A percentile compares a stretch with the other conserved stretches of the same genome.
phyloP scores from a whole-genome alignment of 2,113 vertebrate species.

The Pleuronectes platessa region DNA sequence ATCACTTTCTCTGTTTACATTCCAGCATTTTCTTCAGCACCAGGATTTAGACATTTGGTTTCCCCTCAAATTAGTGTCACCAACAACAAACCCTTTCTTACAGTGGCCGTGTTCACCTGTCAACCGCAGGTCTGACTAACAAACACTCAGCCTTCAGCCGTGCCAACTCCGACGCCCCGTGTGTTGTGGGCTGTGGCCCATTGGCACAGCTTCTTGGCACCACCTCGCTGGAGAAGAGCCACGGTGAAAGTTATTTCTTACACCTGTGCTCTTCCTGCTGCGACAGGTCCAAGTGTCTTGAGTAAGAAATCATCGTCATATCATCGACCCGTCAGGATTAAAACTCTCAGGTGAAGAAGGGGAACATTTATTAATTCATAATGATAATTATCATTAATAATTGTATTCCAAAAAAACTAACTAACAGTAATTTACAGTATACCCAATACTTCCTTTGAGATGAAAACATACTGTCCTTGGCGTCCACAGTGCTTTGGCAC shows the following conservation, averaged over 20 bases:
- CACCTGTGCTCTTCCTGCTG: slow-evolving; percentile 46
- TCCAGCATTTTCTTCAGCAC: no score
- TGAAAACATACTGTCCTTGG: background rate
- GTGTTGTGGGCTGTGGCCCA: background rate
- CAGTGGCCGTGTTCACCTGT: slow-evolving; percentile 1
- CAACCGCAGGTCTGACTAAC: slow-evolving; percentile 1
- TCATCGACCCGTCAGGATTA: background rate
- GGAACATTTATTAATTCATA: no score
- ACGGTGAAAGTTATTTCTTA: slow-evolving; percentile 20
- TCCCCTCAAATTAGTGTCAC: no score
- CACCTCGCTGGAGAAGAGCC: slow-evolving; percentile 1
- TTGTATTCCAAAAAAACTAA: background rate
- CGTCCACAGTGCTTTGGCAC: slow-evolving; percentile 1
- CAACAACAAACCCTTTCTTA: background rate
- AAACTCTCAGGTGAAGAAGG: background rate
- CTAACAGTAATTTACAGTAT: background rate
- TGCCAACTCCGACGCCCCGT: background rate
- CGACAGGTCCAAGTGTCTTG: slow-evolving; percentile 29
- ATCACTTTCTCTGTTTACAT: no score
- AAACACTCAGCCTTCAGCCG: background rate
- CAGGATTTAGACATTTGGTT: background rate
- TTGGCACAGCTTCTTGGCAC: background rate
- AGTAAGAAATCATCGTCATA: slow-evolving; percentile 1
- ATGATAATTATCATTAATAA: no score
- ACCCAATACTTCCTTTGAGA: background rate